phyloP scores from a whole-genome alignment of 1,140 invertebrate species.

The Spodoptera litura region DNA sequence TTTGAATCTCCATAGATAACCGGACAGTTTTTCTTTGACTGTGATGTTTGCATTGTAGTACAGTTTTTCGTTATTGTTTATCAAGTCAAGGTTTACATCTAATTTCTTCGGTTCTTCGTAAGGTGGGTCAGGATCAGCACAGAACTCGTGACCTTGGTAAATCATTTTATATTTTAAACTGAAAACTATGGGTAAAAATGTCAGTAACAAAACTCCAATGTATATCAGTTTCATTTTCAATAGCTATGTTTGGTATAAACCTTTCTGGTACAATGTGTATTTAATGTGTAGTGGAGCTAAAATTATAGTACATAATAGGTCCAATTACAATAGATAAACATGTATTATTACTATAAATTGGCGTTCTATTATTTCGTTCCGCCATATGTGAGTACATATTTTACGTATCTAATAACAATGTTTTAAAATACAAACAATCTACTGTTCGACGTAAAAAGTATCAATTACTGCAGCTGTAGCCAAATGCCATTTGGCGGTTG shows the following conservation, averaged over 20 bases:
- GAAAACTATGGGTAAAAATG: neutral
- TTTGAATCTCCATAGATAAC: constrained; percentile 26
- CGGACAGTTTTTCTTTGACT: constrained; percentile 3
- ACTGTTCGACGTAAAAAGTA: no score
- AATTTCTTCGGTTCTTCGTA: neutral
- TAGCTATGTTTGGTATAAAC: neutral
- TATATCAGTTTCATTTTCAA: constrained; percentile 5
- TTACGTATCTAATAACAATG: no score
- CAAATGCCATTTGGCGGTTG: no score
- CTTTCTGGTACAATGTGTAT: no score
- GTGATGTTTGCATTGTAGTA: neutral
- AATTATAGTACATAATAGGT: no score
- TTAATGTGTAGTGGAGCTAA: no score
- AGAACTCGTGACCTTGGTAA: constrained; percentile 1
- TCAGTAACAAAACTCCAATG: neutral
- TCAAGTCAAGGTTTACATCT: neutral
- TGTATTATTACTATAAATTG: no score
- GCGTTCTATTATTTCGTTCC: no score
- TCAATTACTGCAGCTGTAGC: no score
- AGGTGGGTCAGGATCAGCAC: constrained; percentile 26
- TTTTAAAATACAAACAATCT: no score
- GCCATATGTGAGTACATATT: no score
- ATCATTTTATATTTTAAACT: neutral
- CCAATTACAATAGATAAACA: no score
- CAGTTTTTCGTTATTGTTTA: neutral